Evolutionary conservation across 2,888 invertebrate species (phyloP), one percentile per base, ranked within the genome.

Genomic region (Noctua janthe): DNA sequence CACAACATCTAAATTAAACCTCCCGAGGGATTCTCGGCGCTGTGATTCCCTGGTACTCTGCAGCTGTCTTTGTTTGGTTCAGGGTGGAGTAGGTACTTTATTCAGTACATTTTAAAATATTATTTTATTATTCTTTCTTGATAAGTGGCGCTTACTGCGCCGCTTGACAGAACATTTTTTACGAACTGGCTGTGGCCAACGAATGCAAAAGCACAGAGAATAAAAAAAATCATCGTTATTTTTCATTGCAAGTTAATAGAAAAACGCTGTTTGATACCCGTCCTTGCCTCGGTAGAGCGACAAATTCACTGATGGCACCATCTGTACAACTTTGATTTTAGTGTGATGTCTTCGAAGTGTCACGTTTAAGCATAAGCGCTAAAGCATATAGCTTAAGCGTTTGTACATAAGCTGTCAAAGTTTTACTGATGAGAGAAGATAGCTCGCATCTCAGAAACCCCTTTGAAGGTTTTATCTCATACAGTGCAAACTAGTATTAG

Each of bases 1-100:
- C 94, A 94, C 79, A 92, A 88, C 89, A 94, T 93, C 87, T 89
- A 91, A 92, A 93, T 94, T 94, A 93, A 92, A 84, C 71, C 84
- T 93, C 94, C 91, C 92, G 15, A 47, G 92, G 89, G 93, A 90
- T 76, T 74, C 69, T 80, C 83, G 76, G 83, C 77, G 85, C 81
- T 88, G 86, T 90, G 89, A 83, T 43, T 67, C 86, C 89, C 90
- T 90, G 82, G 90, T 92, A 90, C 83, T 85, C 73, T 77, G 79
- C 87, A 88, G 86, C 87, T 91, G 88, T 85, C 80, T 72, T 79
- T 80, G 76, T 88, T 87, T 87, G 23, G 71, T 56, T 47, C 23
- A 7, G 67, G 47, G 59, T 62, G 51, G 51, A 71, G 43, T 71
- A 43, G 2, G 8, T 59, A 56, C 8, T 76, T 76, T n/a, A 47